Percentiles rank a stretch among this genome's conserved stretches.
Evolutionary conservation across 1,140 invertebrate species (phyloP).

Genomic region (Sinonovacula constricta): DNA sequence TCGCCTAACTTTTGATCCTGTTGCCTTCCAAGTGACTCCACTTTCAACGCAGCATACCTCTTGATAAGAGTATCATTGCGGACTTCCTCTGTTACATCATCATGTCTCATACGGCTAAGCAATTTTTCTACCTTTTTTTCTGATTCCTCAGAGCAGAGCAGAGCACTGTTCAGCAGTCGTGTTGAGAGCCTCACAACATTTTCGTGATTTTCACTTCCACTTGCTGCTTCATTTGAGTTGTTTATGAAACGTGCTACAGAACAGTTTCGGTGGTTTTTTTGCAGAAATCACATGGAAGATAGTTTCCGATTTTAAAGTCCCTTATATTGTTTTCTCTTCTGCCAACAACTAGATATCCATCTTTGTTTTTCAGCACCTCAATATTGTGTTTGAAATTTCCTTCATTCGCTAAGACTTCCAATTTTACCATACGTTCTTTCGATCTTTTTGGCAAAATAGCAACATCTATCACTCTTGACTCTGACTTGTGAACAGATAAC

Average conservation of each 20-base stretch:
- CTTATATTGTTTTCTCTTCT: background rate
- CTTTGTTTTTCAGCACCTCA: constrained; percentile 19
- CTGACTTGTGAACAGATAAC: constrained; percentile 16
- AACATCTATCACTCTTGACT: constrained; percentile 28
- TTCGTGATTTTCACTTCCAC: background rate
- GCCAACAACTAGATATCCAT: constrained; percentile 24
- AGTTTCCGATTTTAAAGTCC: constrained; percentile 7
- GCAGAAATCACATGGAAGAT: constrained; percentile 18
- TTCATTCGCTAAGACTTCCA: constrained; percentile 48
- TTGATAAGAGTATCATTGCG: constrained; percentile 13
- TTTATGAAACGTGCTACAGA: background rate
- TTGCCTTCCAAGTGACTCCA: constrained; percentile 20
- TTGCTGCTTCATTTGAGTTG: background rate
- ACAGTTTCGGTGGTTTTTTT: constrained; percentile 14
- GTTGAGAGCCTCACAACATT: background rate
- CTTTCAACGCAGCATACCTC: constrained; percentile 3
- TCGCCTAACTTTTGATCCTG: constrained; percentile 30
- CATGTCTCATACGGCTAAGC: background rate
- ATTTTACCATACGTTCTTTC: constrained; percentile 24
- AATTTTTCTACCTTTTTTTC: background rate
- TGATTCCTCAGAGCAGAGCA: background rate
- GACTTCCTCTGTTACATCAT: background rate
- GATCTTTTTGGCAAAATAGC: constrained; percentile 19
- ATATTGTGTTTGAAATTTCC: constrained; percentile 51
- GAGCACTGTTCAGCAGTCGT: background rate